A percentile compares a stretch with the other conserved stretches of the same genome.
Conservation (phyloP, 2,113 vertebrate species). For the Columba janthina region DNA sequence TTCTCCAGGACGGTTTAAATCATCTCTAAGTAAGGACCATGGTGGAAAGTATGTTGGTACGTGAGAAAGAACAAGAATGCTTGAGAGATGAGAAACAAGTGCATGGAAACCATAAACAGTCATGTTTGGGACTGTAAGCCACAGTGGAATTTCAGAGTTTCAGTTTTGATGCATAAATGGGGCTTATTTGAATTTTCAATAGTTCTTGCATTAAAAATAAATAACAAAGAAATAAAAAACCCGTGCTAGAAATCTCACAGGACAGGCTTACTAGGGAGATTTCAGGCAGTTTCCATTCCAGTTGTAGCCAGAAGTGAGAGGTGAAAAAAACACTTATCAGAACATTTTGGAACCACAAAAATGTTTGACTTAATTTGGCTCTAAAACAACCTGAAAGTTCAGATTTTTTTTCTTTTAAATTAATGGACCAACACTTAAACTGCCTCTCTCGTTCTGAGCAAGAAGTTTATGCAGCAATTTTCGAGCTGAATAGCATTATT, state of each 20-base stretch:
- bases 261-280: not conserved
- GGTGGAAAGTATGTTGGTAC: not conserved
- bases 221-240: not conserved
- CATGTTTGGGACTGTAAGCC: not conserved
- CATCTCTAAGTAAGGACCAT: not conserved
- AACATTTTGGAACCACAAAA: conserved; percentile 24
- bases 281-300: not conserved
- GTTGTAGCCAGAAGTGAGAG: not conserved
- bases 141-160: conserved; percentile 6
- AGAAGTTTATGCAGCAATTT: not conserved
- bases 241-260: not conserved
- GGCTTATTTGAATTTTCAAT: conserved; percentile 1
- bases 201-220: conserved; percentile 12
- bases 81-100: not conserved
- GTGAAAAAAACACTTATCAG: not conserved
- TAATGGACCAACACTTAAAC: not conserved
- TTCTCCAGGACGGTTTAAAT: conserved; percentile 3
- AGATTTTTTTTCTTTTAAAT: not conserved
- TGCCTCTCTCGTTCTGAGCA: not conserved
- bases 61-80: not conserved
- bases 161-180: conserved; percentile 12
- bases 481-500: not conserved
- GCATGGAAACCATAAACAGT: not conserved
- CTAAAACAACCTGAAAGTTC: not conserved
- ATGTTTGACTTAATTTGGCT: conserved; percentile 11